These are phyloP conservation scores for Tor tambroides DNA, from an alignment of 2,113 vertebrate species.

Conservation along the genomic window DNA sequence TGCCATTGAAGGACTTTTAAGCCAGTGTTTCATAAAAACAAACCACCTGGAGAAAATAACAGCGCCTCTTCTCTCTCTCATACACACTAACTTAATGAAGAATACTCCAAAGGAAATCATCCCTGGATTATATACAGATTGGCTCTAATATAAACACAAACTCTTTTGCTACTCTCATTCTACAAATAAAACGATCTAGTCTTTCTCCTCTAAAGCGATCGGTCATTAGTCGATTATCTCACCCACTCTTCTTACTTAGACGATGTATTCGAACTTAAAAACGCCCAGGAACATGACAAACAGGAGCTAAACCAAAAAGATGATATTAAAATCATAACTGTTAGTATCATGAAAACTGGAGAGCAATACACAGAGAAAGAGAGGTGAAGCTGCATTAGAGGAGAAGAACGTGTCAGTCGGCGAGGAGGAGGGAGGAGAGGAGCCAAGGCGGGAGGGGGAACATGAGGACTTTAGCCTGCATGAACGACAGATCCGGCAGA, in stretches of 20 bases:
- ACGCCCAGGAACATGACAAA: neutral
- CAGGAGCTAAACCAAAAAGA: neutral
- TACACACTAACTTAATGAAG: slow-evolving; percentile 71
- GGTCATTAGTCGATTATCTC: neutral
- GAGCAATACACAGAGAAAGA: slow-evolving; percentile 2
- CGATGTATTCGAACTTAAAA: neutral
- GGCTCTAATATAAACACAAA: slow-evolving; percentile 32
- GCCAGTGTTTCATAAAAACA: slow-evolving; percentile 80
- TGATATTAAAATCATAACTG: neutral
- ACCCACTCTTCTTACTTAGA: neutral
- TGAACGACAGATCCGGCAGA: slow-evolving; percentile 96
- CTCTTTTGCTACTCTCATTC: neutral
- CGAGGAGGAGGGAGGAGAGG: slow-evolving; percentile 77
- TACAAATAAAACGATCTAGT: neutral
- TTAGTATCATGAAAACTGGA: neutral
- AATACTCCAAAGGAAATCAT: slow-evolving; percentile 49
- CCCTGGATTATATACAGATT: slow-evolving; percentile 57
- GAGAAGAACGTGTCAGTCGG: slow-evolving; percentile 65
- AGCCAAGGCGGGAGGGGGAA: slow-evolving; percentile 92
- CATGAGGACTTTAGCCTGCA: slow-evolving; percentile 99
- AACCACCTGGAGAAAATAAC: neutral
- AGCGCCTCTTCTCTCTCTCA: slow-evolving; percentile 22
- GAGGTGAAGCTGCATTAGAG: neutral
- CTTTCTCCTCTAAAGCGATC: slow-evolving; percentile 56
- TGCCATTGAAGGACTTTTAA: slow-evolving; percentile 73